These are phyloP conservation scores for Gymnarchus niloticus DNA, from an alignment of 2,113 vertebrate species.

Conservation along the genomic window DNA sequence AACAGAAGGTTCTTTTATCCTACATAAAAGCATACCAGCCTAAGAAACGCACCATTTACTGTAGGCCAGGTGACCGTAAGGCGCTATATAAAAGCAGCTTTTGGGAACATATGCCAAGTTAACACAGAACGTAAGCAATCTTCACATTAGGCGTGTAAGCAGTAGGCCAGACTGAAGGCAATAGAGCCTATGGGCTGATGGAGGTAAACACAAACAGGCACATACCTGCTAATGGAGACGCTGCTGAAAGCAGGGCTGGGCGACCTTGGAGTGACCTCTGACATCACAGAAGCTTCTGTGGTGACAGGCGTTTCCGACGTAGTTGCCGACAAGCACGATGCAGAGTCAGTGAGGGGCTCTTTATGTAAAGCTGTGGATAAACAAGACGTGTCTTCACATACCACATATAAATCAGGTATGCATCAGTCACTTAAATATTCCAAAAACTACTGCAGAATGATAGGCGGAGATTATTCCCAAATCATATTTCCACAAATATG, in stretches of 20 bases:
- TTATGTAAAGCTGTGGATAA: neutral
- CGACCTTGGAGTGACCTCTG: slow-evolving; percentile 28
- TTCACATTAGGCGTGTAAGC: too few species aligned
- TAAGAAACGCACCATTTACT: too few species aligned
- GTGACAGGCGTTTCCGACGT: slow-evolving; percentile 13
- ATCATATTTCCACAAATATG: neutral
- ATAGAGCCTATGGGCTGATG: neutral
- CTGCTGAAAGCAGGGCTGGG: slow-evolving; percentile 55
- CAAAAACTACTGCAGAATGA: neutral
- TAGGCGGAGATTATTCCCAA: neutral
- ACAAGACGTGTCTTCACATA: neutral
- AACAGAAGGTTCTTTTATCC: too few species aligned
- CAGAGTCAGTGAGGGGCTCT: neutral
- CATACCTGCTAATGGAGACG: slow-evolving; percentile 64
- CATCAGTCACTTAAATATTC: neutral
- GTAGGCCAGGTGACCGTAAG: too few species aligned
- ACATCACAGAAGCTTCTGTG: slow-evolving; percentile 9
- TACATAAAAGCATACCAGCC: too few species aligned
- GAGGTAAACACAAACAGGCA: neutral
- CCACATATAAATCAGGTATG: too few species aligned
- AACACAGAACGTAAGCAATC: too few species aligned
- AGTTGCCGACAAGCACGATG: neutral
- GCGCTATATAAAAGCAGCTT: too few species aligned
- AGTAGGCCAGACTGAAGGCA: too few species aligned
- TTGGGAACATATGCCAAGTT: too few species aligned